These are phyloP conservation scores for Trichopoda pennipes DNA, from an alignment of 2,888 invertebrate genomes.

Conservation along the genomic window DNA sequence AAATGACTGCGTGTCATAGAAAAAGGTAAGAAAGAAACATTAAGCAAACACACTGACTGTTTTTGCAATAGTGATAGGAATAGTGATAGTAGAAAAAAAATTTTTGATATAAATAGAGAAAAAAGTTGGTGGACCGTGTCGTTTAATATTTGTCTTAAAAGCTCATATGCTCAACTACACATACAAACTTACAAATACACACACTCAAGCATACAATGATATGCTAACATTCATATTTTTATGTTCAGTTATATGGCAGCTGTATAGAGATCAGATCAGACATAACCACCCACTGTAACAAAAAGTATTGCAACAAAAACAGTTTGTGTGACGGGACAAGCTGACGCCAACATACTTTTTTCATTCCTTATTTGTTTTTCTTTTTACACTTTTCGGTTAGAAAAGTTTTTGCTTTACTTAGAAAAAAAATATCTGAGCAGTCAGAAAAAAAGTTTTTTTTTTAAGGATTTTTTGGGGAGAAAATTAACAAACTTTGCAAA, in stretches of 20 bases:
- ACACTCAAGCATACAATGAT: background rate
- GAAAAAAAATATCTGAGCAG: background rate
- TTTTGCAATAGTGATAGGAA: constrained; percentile 6
- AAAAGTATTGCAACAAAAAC: constrained; percentile 31
- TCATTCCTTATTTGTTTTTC: background rate
- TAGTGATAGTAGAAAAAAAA: constrained; percentile 8
- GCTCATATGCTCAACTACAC: too few species aligned
- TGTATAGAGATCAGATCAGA: constrained; percentile 29
- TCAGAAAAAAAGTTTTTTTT: constrained; percentile 52
- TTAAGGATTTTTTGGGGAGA: constrained; percentile 24
- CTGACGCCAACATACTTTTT: constrained; percentile 61
- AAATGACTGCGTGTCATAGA: constrained; percentile 27
- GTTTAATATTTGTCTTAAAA: background rate
- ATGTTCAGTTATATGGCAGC: constrained; percentile 25
- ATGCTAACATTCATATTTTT: background rate
- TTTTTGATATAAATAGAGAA: too few species aligned
- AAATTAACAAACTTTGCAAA: constrained; percentile 64
- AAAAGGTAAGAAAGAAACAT: constrained; percentile 23
- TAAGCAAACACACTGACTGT: constrained; percentile 13
- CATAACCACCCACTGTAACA: constrained; percentile 42
- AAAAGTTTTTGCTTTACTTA: constrained; percentile 53
- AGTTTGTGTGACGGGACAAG: constrained; percentile 55
- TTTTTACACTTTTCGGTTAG: constrained; percentile 15
- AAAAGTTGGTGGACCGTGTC: constrained; percentile 39
- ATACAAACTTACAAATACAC: too few species aligned